Evolutionary conservation across 2,797 vertebrate genomes (phyloP).

Genomic region (Hirundo rustica): DNA sequence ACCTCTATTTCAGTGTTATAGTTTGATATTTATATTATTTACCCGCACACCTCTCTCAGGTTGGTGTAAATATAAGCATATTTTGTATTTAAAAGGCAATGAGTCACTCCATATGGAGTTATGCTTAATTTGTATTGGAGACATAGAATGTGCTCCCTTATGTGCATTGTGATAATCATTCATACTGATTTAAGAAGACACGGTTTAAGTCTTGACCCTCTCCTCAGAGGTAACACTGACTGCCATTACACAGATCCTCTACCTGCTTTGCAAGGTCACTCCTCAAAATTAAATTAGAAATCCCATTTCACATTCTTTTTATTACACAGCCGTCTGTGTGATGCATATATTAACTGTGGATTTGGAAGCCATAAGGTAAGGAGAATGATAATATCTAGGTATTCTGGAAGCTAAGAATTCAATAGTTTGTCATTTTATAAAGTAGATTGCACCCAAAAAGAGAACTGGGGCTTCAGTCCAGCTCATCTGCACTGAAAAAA

Average conservation of each 20-base stretch:
- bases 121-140: not conserved
- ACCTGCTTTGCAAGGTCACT: not conserved
- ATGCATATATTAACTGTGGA: not conserved
- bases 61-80: conserved; percentile 17
- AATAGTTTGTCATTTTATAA: not conserved
- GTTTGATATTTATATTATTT: not conserved
- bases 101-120: not conserved
- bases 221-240: not conserved
- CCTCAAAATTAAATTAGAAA: conserved; percentile 12
- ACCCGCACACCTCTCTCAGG: not conserved
- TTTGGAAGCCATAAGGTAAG: not conserved
- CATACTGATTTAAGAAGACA: not conserved
- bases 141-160: not conserved
- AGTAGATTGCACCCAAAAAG: not conserved
- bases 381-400: not conserved
- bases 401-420: not conserved
- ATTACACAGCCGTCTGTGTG: not conserved
- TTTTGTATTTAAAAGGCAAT: conserved; percentile 41
- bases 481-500: not conserved
- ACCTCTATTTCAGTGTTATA: not conserved
- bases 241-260: not conserved
- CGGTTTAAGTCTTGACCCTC: not conserved
- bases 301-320: not conserved
- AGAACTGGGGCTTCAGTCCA: not conserved
- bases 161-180: not conserved